Evolutionary conservation across 1,140 invertebrate genomes (phyloP), one percentile per base, ranked within the genome.

Genomic region (Plodia interpunctella): DNA sequence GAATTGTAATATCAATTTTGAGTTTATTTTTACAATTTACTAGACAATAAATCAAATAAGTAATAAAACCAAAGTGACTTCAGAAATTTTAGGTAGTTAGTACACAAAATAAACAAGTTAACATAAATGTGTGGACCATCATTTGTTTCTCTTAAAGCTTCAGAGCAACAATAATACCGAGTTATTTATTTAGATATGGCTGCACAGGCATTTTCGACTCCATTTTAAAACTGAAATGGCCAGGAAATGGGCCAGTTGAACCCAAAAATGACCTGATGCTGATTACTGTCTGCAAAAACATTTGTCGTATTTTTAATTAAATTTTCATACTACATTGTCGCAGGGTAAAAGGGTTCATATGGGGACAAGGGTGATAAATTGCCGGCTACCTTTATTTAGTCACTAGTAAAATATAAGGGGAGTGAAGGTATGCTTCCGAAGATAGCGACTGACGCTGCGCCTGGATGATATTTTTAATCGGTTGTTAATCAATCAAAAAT

Each of bases 391-490:
- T 60, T 60, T 60, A 60, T 60, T 60, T 60, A 60, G 58, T 60
- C 53, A 60, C 58, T 60, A 60, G 51, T 60, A 60, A 60, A 60
- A 60, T 60, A 60, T 60, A 60, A 60, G 58, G 58, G 58, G 19
- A 13, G 50, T 60, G 13, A 54, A 49, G 58, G 58, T 53, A 18
- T 20, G 52, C 51, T 25, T 52, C 55, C 13, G 38, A 35, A 35
- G 32, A 35, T 2, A 9, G 10, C 32, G 32, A 11, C 32, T 5
- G 9, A 11, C 13, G 1, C 10, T n/a, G 15, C 38, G 15, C n/a
- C 13, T 44, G 15, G 15, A 44, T 0, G 13, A n/a, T 2, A n/a
- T 1, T 0, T 10, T 44, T 15, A 44, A 15, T 44, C 2, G 2
- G 5, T 44, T 15, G 13, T 17, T 2, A 44, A 2, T 44, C 2